These are phyloP conservation scores for Ancistrus triradiatus DNA, from an alignment of 2,113 vertebrate genomes.

Conservation along the genomic window DNA sequence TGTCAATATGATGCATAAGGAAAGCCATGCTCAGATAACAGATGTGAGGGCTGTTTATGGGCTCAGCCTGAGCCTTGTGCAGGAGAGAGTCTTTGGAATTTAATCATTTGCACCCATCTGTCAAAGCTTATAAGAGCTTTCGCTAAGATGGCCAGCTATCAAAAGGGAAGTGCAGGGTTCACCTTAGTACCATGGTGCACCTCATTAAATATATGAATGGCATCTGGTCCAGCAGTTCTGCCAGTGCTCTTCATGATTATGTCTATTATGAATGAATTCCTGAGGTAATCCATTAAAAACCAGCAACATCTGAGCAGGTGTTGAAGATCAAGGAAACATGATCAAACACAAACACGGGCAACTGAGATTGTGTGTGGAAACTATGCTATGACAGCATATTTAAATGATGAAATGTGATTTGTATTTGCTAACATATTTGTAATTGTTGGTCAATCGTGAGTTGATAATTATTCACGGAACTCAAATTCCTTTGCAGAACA, in stretches of 20 bases:
- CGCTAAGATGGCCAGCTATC: constrained; percentile 56
- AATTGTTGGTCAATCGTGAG: too few relatives aligned
- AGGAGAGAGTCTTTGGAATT: constrained; percentile 58
- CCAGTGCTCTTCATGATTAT: constrained; percentile 22
- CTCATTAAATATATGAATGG: constrained; percentile 63
- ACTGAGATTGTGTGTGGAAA: too few relatives aligned
- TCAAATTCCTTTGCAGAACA: too few relatives aligned
- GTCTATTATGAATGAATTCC: constrained; percentile 6
- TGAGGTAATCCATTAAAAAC: background rate
- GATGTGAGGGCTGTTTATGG: constrained; percentile 15
- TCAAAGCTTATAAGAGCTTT: constrained; percentile 58
- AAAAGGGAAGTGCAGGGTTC: constrained; percentile 59
- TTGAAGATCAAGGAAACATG: background rate
- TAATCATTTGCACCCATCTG: constrained; percentile 58
- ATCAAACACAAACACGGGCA: background rate
- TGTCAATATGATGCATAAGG: constrained; percentile 52
- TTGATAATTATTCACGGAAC: too few relatives aligned
- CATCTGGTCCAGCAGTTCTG: constrained; percentile 45
- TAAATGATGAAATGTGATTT: too few relatives aligned
- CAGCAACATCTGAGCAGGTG: background rate
- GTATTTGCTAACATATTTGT: too few relatives aligned
- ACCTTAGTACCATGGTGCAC: constrained; percentile 59
- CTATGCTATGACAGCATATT: too few relatives aligned
- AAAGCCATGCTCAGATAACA: constrained; percentile 46
- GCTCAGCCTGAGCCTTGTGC: constrained; percentile 38